A percentile compares a stretch with the other conserved stretches of the same genome.
phyloP scores from a whole-genome alignment of 2,888 invertebrate genomes.

The Diachrysia chrysitis region DNA sequence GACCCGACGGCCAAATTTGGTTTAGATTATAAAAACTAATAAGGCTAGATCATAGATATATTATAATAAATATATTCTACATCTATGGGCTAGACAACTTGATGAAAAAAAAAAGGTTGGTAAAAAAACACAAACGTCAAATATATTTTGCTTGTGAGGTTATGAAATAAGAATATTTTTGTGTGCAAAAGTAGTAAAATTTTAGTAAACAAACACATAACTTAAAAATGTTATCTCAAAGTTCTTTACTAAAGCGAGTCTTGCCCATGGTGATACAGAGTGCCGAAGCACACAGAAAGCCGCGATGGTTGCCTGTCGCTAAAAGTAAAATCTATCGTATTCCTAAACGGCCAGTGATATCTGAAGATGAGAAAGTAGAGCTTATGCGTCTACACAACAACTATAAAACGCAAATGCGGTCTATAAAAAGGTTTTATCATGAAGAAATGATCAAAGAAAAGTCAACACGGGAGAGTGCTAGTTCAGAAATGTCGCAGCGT shows the following conservation, averaged over 20 bases:
- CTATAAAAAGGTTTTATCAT: slow-evolving; percentile 87
- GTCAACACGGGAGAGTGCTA: slow-evolving; percentile 85
- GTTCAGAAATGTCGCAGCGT: slow-evolving; percentile 87
- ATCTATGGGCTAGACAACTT: no score
- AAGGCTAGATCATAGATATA: no score
- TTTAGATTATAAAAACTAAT: no score
- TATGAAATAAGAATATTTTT: slow-evolving; percentile 36
- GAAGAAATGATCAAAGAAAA: slow-evolving; percentile 87
- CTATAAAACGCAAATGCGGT: slow-evolving; percentile 91
- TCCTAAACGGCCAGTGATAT: slow-evolving; percentile 89
- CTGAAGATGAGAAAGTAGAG: slow-evolving; percentile 91
- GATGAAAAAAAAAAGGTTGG: no score
- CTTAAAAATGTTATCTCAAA: slow-evolving; percentile 64
- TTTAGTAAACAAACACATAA: slow-evolving; percentile 18
- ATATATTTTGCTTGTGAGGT: slow-evolving; percentile 44
- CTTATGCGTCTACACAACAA: slow-evolving; percentile 91
- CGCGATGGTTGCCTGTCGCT: slow-evolving; percentile 94
- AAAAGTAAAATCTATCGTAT: slow-evolving; percentile 94
- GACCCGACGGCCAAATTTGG: no score
- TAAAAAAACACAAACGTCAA: background rate
- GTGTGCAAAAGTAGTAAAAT: background rate
- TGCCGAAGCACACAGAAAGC: slow-evolving; percentile 90
- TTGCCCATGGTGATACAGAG: slow-evolving; percentile 77
- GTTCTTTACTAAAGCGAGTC: slow-evolving; percentile 71
- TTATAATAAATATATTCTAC: no score